Conservation (phyloP, 2,888 invertebrate species). For the Brachyptera risi region DNA sequence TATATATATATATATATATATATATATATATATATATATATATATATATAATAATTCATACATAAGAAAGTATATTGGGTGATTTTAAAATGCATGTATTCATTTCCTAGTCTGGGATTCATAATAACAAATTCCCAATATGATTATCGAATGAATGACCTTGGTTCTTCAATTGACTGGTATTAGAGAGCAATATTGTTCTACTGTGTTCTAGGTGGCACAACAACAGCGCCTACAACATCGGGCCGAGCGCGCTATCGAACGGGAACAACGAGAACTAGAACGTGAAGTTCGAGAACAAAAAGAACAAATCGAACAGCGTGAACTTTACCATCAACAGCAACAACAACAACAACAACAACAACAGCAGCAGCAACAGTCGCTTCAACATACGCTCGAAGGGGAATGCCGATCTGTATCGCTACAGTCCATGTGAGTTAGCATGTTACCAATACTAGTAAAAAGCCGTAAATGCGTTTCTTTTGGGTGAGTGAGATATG, state of each 20-base stretch:
- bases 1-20: too few species aligned
- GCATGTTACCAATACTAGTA: background rate
- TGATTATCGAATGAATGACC: too few species aligned
- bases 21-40: too few species aligned
- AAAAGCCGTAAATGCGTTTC: too few species aligned
- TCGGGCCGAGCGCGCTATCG: slow-evolving; percentile 35
- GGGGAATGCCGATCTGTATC: slow-evolving; percentile 57
- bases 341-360: slow-evolving; percentile 42
- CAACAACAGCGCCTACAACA: slow-evolving; percentile 35
- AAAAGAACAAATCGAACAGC: slow-evolving; percentile 53
- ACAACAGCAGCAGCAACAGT: slow-evolving; percentile 46
- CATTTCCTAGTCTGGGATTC: too few species aligned
- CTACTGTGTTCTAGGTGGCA: slow-evolving; percentile 26
- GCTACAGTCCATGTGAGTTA: slow-evolving; percentile 53
- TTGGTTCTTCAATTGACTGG: too few species aligned
- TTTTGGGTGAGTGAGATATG: too few species aligned
- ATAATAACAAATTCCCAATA: too few species aligned
- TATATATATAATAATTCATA: too few species aligned
- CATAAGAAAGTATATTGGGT: too few species aligned
- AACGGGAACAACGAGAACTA: slow-evolving; percentile 46
- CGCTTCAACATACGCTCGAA: slow-evolving; percentile 48
- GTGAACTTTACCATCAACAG: slow-evolving; percentile 45
- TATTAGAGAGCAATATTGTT: background rate
- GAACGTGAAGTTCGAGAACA: slow-evolving; percentile 53
- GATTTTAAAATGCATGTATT: too few species aligned